Percentiles rank a stretch among this genome's conserved stretches.
These are phyloP conservation scores for Delia radicum DNA, from an alignment of 1,140 invertebrate species.

Conservation along the genomic window DNA sequence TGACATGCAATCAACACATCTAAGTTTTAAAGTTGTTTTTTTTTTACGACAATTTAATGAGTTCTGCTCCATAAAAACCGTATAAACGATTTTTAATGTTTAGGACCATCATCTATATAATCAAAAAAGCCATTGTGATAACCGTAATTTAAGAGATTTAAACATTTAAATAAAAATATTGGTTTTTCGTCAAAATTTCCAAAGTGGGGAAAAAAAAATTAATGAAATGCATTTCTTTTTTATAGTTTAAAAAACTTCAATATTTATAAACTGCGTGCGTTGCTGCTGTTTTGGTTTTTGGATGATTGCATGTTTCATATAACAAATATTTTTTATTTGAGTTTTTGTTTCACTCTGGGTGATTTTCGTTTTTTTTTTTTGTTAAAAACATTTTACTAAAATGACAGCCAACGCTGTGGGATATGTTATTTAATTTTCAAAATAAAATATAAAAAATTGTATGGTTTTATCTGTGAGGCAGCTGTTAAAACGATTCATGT, in stretches of 20 bases:
- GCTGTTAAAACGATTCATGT: conserved; percentile 1
- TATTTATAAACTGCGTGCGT: conserved; percentile 1
- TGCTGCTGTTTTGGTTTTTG: background rate
- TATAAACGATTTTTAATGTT: background rate
- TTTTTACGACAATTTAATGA: background rate
- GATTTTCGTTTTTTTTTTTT: background rate
- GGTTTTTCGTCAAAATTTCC: background rate
- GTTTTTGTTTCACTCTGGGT: background rate
- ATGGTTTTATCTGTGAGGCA: background rate
- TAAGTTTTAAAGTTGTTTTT: background rate
- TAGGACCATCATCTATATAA: background rate
- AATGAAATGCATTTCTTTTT: background rate
- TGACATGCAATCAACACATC: conserved; percentile 20
- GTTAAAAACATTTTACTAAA: conserved; percentile 9
- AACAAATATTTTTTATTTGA: background rate
- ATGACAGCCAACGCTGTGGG: conserved; percentile 16
- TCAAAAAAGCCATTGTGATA: background rate
- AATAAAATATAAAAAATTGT: background rate
- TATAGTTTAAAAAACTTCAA: background rate
- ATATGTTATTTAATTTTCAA: conserved; percentile 7
- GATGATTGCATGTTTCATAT: conserved; percentile 18
- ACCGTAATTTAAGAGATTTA: background rate
- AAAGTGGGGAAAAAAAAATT: background rate
- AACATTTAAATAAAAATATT: background rate
- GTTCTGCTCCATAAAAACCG: background rate